These are phyloP conservation scores for Drosophila athabasca DNA, from an alignment of 1,140 invertebrate genomes.

Conservation along the genomic window DNA sequence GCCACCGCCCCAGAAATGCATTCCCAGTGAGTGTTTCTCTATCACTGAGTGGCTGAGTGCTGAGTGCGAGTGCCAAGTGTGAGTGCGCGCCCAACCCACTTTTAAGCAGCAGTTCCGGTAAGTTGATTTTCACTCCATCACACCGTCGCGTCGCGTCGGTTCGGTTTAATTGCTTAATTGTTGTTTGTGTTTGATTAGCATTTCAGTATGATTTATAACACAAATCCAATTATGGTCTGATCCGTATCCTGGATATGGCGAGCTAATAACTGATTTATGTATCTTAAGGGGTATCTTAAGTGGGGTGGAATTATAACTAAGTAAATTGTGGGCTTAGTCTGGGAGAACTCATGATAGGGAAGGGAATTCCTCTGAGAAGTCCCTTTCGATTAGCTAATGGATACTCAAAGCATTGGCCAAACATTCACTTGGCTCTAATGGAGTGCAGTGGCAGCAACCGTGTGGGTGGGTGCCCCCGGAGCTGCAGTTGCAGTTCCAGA, in stretches of 20 bases:
- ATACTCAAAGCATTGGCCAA: slow-evolving; percentile 12
- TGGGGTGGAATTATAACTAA: too few relatives aligned
- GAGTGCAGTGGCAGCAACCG: background rate
- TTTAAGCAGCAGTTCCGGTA: slow-evolving; percentile 77
- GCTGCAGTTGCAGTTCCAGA: background rate
- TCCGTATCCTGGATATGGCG: slow-evolving; percentile 60
- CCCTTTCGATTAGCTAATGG: slow-evolving; percentile 39
- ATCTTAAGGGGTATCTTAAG: slow-evolving; percentile 11
- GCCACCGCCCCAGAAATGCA: too few relatives aligned
- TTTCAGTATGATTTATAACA: slow-evolving; percentile 48
- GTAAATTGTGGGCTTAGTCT: too few relatives aligned
- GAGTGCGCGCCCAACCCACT: slow-evolving; percentile 63
- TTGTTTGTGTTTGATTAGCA: slow-evolving; percentile 59
- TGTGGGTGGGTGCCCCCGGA: slow-evolving; percentile 34
- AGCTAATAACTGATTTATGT: slow-evolving; percentile 40
- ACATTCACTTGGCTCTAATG: slow-evolving; percentile 21
- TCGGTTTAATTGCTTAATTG: slow-evolving; percentile 73
- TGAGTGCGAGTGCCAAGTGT: too few relatives aligned
- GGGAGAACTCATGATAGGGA: too few relatives aligned
- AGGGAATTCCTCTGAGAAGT: too few relatives aligned
- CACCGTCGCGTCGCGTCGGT: slow-evolving; percentile 25
- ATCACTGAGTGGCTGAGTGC: slow-evolving; percentile 5
- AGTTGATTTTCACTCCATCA: slow-evolving; percentile 69
- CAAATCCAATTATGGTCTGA: slow-evolving; percentile 50
- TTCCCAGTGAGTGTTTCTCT: slow-evolving; percentile 22